Evolutionary conservation across 2,888 invertebrate genomes (phyloP).

Genomic region (Masnerella sp.): DNA sequence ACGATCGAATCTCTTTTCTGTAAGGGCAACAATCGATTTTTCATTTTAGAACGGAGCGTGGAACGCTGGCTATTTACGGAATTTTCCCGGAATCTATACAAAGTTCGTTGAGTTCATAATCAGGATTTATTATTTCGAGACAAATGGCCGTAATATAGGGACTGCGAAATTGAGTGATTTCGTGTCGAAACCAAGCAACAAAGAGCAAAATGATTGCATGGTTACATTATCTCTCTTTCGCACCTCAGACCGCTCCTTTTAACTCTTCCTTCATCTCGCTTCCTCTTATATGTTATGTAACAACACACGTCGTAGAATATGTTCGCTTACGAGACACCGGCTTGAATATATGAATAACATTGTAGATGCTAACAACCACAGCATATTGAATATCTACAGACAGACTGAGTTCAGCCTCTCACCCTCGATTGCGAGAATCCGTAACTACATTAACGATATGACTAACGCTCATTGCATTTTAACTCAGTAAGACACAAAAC

Average conservation of each 20-base stretch:
- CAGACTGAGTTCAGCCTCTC: constrained; percentile 64
- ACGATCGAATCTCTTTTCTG: no score
- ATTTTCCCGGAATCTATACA: constrained; percentile 28
- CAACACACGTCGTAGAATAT: constrained; percentile 65
- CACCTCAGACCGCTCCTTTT: constrained; percentile 47
- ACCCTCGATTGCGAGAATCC: constrained; percentile 75
- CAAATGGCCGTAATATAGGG: constrained; percentile 49
- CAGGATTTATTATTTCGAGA: constrained; percentile 55
- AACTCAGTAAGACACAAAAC: constrained; percentile 27
- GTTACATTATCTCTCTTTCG: constrained; percentile 57
- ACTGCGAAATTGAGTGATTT: constrained; percentile 60
- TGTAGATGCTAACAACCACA: constrained; percentile 73
- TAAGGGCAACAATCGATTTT: background rate
- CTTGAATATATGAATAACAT: constrained; percentile 77
- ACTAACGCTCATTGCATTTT: constrained; percentile 64
- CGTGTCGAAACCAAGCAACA: constrained; percentile 49
- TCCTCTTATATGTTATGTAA: constrained; percentile 59
- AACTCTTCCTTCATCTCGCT: constrained; percentile 57
- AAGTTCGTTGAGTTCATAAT: constrained; percentile 44
- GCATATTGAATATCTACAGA: constrained; percentile 75
- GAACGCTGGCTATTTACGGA: constrained; percentile 43
- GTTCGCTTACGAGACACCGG: constrained; percentile 63
- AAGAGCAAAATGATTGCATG: constrained; percentile 45
- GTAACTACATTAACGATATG: constrained; percentile 75
- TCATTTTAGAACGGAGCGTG: no score